Percentiles rank a stretch among this genome's conserved stretches.
Evolutionary conservation across 2,888 invertebrate genomes (phyloP).

Genomic region (Troides oblongomaculatus): DNA sequence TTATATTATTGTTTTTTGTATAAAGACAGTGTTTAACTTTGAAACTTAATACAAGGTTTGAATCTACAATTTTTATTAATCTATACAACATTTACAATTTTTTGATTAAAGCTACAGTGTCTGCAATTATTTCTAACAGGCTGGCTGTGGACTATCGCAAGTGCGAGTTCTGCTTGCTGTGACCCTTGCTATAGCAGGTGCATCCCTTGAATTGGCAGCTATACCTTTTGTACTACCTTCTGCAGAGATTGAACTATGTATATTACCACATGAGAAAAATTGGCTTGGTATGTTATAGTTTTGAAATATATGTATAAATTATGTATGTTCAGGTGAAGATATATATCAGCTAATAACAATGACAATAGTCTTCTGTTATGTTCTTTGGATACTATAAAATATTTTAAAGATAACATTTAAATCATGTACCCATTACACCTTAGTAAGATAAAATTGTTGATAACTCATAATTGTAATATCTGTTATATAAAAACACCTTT

Average conservation of each 20-base stretch:
- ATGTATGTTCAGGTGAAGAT: not conserved
- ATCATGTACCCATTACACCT: too few relatives aligned
- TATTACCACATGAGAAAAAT: slow-evolving; percentile 85
- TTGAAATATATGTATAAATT: not conserved
- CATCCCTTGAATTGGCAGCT: slow-evolving; percentile 84
- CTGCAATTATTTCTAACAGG: slow-evolving; percentile 60
- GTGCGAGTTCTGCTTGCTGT: slow-evolving; percentile 82
- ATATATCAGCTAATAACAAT: too few relatives aligned
- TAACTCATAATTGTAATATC: too few relatives aligned
- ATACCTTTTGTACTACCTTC: slow-evolving; percentile 87
- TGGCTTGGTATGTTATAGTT: slow-evolving; percentile 82
- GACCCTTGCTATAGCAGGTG: slow-evolving; percentile 84
- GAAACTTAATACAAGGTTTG: too few relatives aligned
- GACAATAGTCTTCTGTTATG: not conserved
- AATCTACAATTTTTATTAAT: too few relatives aligned
- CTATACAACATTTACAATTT: too few relatives aligned
- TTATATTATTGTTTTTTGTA: too few relatives aligned
- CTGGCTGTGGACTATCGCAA: slow-evolving; percentile 86
- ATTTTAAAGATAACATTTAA: not conserved
- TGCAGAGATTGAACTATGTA: slow-evolving; percentile 88
- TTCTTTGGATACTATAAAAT: not conserved
- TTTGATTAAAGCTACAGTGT: not conserved
- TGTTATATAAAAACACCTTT: too few relatives aligned
- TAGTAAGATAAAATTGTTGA: too few relatives aligned
- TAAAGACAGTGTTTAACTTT: too few relatives aligned